phyloP scores from a whole-genome alignment of 1,140 invertebrate species.

The Atta colombica region DNA sequence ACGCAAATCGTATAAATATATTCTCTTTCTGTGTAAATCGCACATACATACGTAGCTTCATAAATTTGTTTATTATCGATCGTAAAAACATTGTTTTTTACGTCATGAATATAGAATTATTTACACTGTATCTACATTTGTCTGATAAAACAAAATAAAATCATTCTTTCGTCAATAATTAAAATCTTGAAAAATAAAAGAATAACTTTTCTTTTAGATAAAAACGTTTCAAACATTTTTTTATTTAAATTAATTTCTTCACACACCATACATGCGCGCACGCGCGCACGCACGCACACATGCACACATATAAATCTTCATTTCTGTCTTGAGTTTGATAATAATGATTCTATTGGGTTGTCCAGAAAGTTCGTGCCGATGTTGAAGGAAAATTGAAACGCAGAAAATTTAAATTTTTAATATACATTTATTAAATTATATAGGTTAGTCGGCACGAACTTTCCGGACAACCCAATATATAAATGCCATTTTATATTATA shows the following conservation, averaged over 20 bases:
- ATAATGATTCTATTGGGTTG: neutral
- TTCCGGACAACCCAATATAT: neutral
- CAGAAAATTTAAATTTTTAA: too few species aligned
- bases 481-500: neutral
- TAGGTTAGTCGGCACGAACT: too few species aligned
- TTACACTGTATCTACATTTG: neutral
- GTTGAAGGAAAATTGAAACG: too few species aligned
- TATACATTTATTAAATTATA: too few species aligned
- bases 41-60: neutral
- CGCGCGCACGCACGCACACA: too few species aligned
- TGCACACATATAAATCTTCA: too few species aligned
- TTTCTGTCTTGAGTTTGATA: neutral
- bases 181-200: constrained; percentile 1
- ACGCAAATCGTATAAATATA: neutral
- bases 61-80: neutral
- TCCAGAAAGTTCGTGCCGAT: too few species aligned
- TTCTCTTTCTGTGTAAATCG: neutral
- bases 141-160: neutral
- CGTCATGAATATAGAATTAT: neutral
- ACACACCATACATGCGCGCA: too few species aligned
- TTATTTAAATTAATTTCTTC: neutral
- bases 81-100: neutral
- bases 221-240: neutral
- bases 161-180: neutral
- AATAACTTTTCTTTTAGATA: neutral